Evolutionary conservation across 64 coral and sea anemone species (phyloP), one percentile per base, ranked within the genome.

Genomic region (Pocillopora damicornis): DNA sequence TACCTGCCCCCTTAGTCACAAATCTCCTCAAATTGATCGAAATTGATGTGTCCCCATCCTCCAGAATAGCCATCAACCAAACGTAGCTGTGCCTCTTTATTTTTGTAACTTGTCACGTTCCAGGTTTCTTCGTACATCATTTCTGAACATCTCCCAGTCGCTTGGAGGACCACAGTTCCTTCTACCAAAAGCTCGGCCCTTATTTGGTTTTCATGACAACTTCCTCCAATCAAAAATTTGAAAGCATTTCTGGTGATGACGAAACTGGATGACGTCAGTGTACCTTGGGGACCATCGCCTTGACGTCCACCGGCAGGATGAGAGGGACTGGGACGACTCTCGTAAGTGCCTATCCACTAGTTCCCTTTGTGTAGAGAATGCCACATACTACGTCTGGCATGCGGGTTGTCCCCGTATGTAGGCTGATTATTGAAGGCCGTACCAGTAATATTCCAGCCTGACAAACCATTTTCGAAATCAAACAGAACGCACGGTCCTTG

Each of bases 21-120:
- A 81, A 61, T 62, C 59, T 37, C 87, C 78, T 88, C 60, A 38
- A 88, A 63, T 36, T 88, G 60, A 88, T 88, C 87, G 78, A 88
- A 88, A 59, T 88, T 88, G 0, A 88, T 88, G 17, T 88, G 87
- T 9, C 87, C 87, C 87, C 87, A 88, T 2, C 20, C 35, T 10
- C 35, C 59, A 15, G 30, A 77, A 8, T 11, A 13, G 67, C 15
- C 20, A 58, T 88, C 87, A 63, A 88, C 60, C 87, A 88, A 88
- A 63, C 87, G 87, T 36, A 88, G 26, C 36, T 78, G 87, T 15
- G 87, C 87, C 8, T 75, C 18, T 78, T 42, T 58, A 63, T 74
- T 34, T 36, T 30, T 35, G 35, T 57, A 88, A 11, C 15, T 34
- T 4, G 61, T 18, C 18, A 83, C 63, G 15, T 83, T 12, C 80